phyloP scores from a whole-genome alignment of 2,797 vertebrate species.

The Pristis pectinata region DNA sequence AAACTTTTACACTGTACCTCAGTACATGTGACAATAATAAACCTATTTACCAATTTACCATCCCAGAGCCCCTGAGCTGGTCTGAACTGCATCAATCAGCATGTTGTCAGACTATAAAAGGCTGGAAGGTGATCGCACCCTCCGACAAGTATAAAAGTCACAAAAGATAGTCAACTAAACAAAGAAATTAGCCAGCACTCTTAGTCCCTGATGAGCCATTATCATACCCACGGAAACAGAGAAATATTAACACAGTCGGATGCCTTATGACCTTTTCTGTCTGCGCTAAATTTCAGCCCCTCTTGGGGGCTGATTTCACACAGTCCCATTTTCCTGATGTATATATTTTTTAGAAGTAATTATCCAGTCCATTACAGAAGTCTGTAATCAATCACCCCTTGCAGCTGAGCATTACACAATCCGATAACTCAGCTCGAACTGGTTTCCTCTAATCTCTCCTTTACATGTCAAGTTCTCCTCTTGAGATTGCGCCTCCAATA shows the following conservation, averaged over 20 bases:
- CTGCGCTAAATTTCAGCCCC: background rate
- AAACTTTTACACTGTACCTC: no score
- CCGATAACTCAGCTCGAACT: background rate
- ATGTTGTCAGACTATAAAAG: background rate
- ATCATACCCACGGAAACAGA: background rate
- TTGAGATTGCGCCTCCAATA: background rate
- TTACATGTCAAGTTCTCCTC: background rate
- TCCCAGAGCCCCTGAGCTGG: background rate
- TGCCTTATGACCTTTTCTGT: background rate
- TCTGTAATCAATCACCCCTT: conserved; percentile 11
- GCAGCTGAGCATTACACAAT: background rate
- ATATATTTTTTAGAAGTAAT: conserved; percentile 15
- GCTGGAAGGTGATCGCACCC: background rate
- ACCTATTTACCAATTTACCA: no score
- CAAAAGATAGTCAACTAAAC: background rate
- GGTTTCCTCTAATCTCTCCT: background rate
- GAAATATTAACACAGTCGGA: background rate
- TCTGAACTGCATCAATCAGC: background rate
- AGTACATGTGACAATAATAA: no score
- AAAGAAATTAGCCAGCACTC: background rate
- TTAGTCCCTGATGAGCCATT: background rate
- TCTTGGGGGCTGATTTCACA: background rate
- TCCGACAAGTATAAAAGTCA: background rate
- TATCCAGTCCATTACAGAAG: background rate
- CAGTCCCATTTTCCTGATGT: background rate